phyloP scores from a whole-genome alignment of 2,797 vertebrate species.

The Poliocrania exsul region DNA sequence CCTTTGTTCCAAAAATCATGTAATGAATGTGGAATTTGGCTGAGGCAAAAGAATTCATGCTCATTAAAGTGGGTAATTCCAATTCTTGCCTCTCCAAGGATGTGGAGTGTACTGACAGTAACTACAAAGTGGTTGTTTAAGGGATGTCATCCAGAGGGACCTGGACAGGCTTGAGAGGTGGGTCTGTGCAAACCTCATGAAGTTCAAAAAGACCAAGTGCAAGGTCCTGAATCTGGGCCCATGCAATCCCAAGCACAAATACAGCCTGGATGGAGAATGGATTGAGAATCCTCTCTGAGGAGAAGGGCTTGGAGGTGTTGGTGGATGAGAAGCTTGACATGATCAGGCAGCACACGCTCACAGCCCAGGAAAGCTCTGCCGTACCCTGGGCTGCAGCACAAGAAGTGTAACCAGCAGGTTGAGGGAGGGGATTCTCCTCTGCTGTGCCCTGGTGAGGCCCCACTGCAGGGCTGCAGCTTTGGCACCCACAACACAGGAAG shows the following conservation, averaged over 20 bases:
- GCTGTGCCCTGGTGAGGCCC: not conserved
- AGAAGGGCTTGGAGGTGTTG: not conserved
- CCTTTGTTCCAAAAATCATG: constrained; percentile 3
- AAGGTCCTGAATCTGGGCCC: not conserved
- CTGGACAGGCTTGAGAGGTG: not conserved
- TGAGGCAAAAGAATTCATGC: not conserved
- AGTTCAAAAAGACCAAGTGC: not conserved
- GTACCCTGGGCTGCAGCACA: not conserved
- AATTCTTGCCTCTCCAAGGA: not conserved
- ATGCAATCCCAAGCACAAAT: not conserved
- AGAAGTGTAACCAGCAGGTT: no score
- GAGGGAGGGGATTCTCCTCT: not conserved
- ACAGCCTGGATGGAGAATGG: not conserved
- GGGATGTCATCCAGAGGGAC: not conserved
- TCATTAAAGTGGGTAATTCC: not conserved
- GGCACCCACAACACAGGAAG: not conserved
- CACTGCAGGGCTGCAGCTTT: not conserved
- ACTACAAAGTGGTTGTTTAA: rapidly evolving
- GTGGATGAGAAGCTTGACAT: not conserved
- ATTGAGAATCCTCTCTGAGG: not conserved
- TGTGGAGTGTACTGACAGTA: not conserved
- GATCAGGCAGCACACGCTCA: not conserved
- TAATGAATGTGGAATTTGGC: not conserved
- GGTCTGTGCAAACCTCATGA: not conserved
- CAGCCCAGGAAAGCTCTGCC: not conserved